Evolutionary conservation across 2,888 invertebrate species (phyloP).

Genomic region (Polydrusus tereticollis): DNA sequence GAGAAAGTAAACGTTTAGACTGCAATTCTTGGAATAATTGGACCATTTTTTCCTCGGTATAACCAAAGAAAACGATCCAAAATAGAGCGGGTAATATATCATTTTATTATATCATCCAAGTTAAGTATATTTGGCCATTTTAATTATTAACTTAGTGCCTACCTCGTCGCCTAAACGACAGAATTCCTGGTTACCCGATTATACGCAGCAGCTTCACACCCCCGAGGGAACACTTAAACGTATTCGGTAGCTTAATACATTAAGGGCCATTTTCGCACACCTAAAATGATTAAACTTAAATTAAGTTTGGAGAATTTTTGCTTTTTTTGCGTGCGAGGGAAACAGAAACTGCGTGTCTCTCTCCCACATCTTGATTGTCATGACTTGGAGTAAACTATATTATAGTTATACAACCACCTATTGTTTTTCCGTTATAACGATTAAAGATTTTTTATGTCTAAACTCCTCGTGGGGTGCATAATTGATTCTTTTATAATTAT

Average conservation of each 20-base stretch:
- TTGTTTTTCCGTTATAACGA: too few species aligned
- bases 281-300: slow-evolving; percentile 4
- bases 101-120: not conserved
- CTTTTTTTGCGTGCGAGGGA: not conserved
- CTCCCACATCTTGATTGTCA: too few species aligned
- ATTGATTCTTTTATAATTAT: too few species aligned
- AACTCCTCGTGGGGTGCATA: too few species aligned
- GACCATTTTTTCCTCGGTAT: too few species aligned
- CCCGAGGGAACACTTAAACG: slow-evolving; percentile 1
- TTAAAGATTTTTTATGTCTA: too few species aligned
- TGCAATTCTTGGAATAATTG: too few species aligned
- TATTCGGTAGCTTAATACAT: slow-evolving; percentile 8
- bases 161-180: not conserved
- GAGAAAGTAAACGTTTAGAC: too few species aligned
- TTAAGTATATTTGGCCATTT: not conserved
- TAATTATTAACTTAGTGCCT: slow-evolving; percentile 4
- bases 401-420: too few species aligned
- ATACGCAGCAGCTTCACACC: slow-evolving; percentile 2
- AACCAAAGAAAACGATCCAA: too few species aligned
- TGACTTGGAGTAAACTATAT: too few species aligned
- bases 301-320: not conserved
- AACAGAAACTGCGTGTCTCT: too few species aligned
- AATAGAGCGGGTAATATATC: not conserved
- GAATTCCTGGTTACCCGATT: slow-evolving; percentile 12
- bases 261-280: not conserved